Evolutionary conservation across 2,888 invertebrate genomes (phyloP), one percentile per base, ranked within the genome.

Genomic region (Furcula furcula): DNA sequence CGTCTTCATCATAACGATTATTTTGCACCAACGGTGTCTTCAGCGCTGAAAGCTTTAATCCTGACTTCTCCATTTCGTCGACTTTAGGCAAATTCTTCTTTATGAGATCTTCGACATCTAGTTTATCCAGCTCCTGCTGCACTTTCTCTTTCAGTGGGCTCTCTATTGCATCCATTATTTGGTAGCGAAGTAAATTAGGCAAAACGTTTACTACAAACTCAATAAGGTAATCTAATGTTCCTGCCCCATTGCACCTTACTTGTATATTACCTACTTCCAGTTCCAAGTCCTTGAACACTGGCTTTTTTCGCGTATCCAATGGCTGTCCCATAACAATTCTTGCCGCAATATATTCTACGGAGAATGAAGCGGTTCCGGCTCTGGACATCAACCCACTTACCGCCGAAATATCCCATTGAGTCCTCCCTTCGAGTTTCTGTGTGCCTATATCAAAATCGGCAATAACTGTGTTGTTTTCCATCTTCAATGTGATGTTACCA

Each of bases 141-240:
- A 96, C 85, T 40, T 93, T 91, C 51, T 92, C 91, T 65, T 91
- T 94, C 2, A 96, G 76, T 0, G 96, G 95, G 20, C 92, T 92
- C 77, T 96, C 96, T 21, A 96, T 70, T 0, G 95, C 95, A 63
- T 95, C 94, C 92, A 96, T 94, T 40, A 97, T 95, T 79, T 96
- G 96, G 68, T 95, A 95, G 34, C 97, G 91, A 41, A 97, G 81
- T 27, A 96, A 81, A 88, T 97, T 97, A 0, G 97, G 96, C 31
- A 97, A 64, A 28, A 97, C 88, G 71, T 97, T 97, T 0, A 96
- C 91, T 3, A 90, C 90, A 37, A 95, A 93, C 78, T 97, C 97
- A 40, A 96, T 85, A 0, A 94, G 66, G 64, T 96, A 97, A 77
- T 97, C 97, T 9, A 95, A 47, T 0, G 95, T 95, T n/a, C 97